Evolutionary conservation across 2,113 vertebrate species (phyloP).

Genomic region (Phrynocephalus versicolor): DNA sequence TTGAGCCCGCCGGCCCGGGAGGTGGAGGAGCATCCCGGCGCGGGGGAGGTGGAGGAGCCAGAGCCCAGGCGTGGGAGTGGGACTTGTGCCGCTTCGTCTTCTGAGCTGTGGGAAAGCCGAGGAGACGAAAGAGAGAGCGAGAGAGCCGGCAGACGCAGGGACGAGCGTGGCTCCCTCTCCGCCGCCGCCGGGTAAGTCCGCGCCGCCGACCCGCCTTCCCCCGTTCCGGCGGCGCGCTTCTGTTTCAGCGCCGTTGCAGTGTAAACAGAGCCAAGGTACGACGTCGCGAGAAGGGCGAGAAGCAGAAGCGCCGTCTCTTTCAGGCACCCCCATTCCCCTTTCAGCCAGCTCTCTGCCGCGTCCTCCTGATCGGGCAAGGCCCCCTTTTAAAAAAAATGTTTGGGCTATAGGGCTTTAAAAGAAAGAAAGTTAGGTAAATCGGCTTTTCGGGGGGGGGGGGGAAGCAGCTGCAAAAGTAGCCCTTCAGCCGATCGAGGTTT

Average conservation of each 20-base stretch:
- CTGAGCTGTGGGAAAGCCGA: too few relatives aligned
- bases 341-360: neutral
- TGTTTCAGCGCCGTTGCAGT: neutral
- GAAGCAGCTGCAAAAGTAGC: neutral
- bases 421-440: fast-evolving
- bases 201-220: neutral
- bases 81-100: neutral
- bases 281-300: neutral
- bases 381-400: too few relatives aligned
- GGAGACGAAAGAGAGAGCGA: too few relatives aligned
- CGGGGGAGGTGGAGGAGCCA: slow-evolving; percentile 14
- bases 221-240: neutral
- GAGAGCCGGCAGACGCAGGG: slow-evolving; percentile 36
- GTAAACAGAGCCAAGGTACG: slow-evolving; percentile 32
- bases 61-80: slow-evolving; percentile 2
- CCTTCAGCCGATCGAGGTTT: neutral
- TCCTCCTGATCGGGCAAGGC: neutral
- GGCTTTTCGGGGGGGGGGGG: neutral
- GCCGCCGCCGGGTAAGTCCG: slow-evolving; percentile 36
- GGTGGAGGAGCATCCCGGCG: slow-evolving; percentile 2
- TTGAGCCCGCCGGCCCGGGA: too few relatives aligned
- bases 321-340: too few relatives aligned
- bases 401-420: neutral
- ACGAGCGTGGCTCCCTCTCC: slow-evolving; percentile 11
- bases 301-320: neutral